A percentile compares a stretch with the other conserved stretches of the same genome.
Conservation (phyloP, 1,140 invertebrate species). For the Agrypnia vestita region DNA sequence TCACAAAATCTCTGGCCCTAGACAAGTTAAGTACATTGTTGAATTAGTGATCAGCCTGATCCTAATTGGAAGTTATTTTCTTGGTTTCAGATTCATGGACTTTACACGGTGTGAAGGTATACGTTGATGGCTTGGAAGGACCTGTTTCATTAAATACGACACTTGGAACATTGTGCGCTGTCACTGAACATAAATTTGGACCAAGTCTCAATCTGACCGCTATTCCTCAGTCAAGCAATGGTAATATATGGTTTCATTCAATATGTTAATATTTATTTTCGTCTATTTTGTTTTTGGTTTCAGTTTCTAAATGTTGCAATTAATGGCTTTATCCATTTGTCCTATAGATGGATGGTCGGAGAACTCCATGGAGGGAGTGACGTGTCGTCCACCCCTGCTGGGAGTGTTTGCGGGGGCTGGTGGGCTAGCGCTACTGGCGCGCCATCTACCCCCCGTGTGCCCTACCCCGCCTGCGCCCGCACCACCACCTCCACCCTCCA, state of each 20-base stretch:
- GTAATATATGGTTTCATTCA: constrained; percentile 56
- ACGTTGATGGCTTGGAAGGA: constrained; percentile 67
- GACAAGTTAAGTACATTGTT: no score
- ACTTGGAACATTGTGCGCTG: constrained; percentile 66
- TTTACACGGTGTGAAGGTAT: constrained; percentile 63
- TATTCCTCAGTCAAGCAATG: constrained; percentile 65
- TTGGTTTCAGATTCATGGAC: constrained; percentile 54
- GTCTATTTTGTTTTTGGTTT: neutral
- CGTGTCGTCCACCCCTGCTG: constrained; percentile 73
- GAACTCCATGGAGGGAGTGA: constrained; percentile 59
- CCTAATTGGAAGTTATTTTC: no score
- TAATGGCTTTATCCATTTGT: neutral
- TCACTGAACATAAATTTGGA: constrained; percentile 66
- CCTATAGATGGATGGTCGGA: constrained; percentile 32
- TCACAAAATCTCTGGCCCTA: no score
- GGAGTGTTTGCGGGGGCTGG: constrained; percentile 89
- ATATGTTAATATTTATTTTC: neutral
- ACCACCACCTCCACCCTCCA: constrained; percentile 64
- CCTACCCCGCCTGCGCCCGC: constrained; percentile 80
- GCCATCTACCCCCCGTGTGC: constrained; percentile 89
- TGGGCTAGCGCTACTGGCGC: constrained; percentile 89
- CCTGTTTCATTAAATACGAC: constrained; percentile 66
- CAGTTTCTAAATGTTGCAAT: neutral
- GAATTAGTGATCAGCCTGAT: no score
- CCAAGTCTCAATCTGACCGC: constrained; percentile 68